phyloP scores from a whole-genome alignment of 2,113 vertebrate species.

The Chaenogobius annularis region DNA sequence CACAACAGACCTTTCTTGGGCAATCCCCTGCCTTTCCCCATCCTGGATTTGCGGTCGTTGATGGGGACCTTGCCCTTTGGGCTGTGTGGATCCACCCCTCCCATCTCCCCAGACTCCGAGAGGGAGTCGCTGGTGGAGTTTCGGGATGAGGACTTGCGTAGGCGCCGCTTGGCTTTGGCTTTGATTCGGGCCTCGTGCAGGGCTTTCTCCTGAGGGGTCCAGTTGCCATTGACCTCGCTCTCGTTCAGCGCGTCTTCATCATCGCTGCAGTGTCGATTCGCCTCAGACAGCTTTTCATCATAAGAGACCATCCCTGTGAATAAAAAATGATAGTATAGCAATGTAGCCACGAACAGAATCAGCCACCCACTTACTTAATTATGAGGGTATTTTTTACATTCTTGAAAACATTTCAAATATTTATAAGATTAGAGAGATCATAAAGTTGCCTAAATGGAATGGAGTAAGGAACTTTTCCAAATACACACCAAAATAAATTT shows the following conservation, averaged over 20 bases:
- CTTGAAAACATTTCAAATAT: not conserved
- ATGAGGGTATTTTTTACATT: not conserved
- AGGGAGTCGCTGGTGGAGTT: slow-evolving; percentile 81
- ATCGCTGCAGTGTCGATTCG: slow-evolving; percentile 48
- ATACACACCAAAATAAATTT: not conserved
- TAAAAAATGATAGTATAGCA: not conserved
- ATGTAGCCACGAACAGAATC: not conserved
- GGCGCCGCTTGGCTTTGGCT: slow-evolving; percentile 83
- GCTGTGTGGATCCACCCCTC: slow-evolving; percentile 70
- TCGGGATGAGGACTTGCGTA: slow-evolving; percentile 82
- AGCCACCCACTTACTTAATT: no score
- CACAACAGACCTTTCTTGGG: slow-evolving; percentile 83
- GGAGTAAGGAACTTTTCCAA: no score
- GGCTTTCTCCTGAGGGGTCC: slow-evolving; percentile 85
- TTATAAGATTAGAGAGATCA: not conserved
- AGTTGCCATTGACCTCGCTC: slow-evolving; percentile 73
- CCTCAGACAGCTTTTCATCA: slow-evolving; percentile 27
- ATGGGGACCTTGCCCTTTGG: slow-evolving; percentile 73
- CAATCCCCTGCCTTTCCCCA: slow-evolving; percentile 84
- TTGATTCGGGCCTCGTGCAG: slow-evolving; percentile 83
- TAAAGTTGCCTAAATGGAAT: no score
- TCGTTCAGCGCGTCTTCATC: slow-evolving; percentile 69
- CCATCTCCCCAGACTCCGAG: slow-evolving; percentile 70
- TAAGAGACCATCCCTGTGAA: slow-evolving; percentile 57
- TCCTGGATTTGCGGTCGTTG: slow-evolving; percentile 82